phyloP scores from a whole-genome alignment of 2,888 invertebrate species.

The Ctenicera cuprea region DNA sequence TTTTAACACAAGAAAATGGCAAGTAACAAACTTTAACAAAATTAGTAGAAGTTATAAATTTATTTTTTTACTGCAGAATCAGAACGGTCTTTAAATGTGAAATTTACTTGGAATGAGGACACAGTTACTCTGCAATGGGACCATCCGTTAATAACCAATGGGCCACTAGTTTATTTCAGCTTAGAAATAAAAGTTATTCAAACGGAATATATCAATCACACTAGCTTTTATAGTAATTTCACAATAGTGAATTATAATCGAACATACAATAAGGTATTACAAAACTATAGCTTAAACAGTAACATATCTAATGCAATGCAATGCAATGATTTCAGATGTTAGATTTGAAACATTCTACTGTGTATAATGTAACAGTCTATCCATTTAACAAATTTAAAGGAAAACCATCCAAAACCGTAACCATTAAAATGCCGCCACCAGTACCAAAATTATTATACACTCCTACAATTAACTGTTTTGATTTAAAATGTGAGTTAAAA shows the following conservation, averaged over 20 bases:
- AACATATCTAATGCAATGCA: not conserved
- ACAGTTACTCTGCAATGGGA: not conserved
- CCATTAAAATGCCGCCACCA: not conserved
- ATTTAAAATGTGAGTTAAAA: not conserved
- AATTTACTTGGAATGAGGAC: not conserved
- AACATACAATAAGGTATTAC: not conserved
- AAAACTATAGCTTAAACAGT: not conserved
- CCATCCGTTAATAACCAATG: not conserved
- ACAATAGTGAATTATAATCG: not conserved
- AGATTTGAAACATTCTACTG: not conserved
- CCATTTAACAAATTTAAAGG: conserved; percentile 5
- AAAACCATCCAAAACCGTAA: not conserved
- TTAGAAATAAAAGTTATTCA: not conserved
- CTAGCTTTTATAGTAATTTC: not conserved
- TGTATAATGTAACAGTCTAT: conserved; percentile 2
- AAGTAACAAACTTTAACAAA: not conserved
- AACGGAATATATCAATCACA: not conserved
- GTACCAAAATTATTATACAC: not conserved
- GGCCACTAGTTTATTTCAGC: not conserved
- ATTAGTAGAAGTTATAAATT: too few relatives aligned
- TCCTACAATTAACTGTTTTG: not conserved
- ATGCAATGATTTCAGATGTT: not conserved
- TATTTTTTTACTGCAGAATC: not conserved
- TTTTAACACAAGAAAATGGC: not conserved
- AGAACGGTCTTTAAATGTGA: not conserved